phyloP scores from a whole-genome alignment of 2,888 invertebrate genomes.

The Cephalotes varians region DNA sequence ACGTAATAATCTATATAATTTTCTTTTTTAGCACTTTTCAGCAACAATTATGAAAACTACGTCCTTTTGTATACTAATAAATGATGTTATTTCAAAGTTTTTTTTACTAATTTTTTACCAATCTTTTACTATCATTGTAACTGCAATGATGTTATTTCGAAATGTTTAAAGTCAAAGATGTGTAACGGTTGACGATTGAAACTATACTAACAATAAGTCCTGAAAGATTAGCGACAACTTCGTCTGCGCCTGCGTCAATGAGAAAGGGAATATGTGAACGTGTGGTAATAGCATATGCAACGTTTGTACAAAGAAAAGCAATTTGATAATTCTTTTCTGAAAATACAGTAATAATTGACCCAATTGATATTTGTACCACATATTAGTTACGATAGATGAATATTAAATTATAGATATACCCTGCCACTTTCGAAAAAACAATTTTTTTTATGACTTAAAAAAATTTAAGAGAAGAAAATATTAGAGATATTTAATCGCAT shows the following conservation, averaged over 20 bases:
- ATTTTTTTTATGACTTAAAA: background rate
- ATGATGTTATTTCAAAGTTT: background rate
- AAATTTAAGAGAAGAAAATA: background rate
- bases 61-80: background rate
- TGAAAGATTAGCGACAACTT: background rate
- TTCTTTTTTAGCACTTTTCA: background rate
- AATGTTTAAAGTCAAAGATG: background rate
- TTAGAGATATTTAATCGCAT: background rate
- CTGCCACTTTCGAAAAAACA: background rate
- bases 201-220: background rate
- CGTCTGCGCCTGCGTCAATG: background rate
- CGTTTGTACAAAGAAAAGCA: background rate
- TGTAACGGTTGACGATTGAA: background rate
- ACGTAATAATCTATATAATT: background rate
- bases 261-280: background rate
- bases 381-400: background rate
- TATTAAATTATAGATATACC: background rate
- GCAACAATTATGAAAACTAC: background rate
- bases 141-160: background rate
- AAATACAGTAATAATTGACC: background rate
- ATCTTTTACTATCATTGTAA: background rate
- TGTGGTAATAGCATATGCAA: background rate
- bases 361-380: background rate
- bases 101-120: too few species aligned
- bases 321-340: background rate